A percentile compares a stretch with the other conserved stretches of the same genome.
Evolutionary conservation across 1,140 invertebrate species (phyloP).

Genomic region (Belonocnema kinseyi): DNA sequence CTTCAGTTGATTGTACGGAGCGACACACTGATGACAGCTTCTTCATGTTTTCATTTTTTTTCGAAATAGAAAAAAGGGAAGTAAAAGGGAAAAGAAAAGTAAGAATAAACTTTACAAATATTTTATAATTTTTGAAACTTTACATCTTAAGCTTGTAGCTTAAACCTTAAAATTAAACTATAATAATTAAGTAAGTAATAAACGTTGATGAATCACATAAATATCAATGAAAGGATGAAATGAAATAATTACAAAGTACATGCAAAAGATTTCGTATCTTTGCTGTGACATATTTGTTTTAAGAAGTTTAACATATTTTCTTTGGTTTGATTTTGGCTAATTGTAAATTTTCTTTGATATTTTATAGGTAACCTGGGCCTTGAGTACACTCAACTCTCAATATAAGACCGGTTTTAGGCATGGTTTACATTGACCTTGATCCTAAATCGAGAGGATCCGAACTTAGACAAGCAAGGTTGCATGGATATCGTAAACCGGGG

Average conservation of each 20-base stretch:
- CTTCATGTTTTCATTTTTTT: too few relatives aligned
- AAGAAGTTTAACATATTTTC: neutral
- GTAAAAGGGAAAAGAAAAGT: too few relatives aligned
- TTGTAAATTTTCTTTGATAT: slow-evolving; percentile 5
- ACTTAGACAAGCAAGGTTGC: too few relatives aligned
- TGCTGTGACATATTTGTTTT: too few relatives aligned
- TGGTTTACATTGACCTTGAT: too few relatives aligned
- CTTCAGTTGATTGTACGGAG: too few relatives aligned
- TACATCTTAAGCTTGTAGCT: neutral
- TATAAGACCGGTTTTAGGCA: too few relatives aligned
- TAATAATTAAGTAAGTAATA: slow-evolving; percentile 37
- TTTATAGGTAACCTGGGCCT: neutral
- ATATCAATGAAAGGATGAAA: slow-evolving; percentile 55
- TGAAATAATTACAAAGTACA: neutral
- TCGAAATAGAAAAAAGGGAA: too few relatives aligned
- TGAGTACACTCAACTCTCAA: too few relatives aligned
- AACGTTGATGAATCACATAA: slow-evolving; percentile 41
- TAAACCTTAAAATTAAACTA: neutral
- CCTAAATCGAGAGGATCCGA: too few relatives aligned
- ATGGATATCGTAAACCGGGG: too few relatives aligned
- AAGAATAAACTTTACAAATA: slow-evolving; percentile 31
- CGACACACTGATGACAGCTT: too few relatives aligned
- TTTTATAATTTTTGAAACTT: slow-evolving; percentile 30
- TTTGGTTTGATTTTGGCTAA: neutral
- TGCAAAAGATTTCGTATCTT: neutral